Conservation (phyloP, 2,797 vertebrate species). For the Siniperca obscura region DNA sequence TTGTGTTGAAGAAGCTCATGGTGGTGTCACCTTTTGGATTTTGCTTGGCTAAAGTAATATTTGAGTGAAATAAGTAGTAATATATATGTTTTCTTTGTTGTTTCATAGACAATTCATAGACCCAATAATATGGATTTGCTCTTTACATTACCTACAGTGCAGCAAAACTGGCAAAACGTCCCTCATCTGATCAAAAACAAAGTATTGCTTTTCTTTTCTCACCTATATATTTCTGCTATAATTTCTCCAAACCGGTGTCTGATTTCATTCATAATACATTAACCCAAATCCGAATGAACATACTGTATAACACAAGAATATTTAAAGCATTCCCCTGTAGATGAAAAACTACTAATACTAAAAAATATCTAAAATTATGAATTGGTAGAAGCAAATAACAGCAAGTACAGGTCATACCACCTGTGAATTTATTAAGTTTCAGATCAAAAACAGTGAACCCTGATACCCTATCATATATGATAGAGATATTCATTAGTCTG, state of each 20-base stretch:
- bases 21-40: slow-evolving; percentile 27
- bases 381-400: background rate
- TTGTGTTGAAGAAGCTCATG: slow-evolving; percentile 6
- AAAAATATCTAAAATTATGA: background rate
- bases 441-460: background rate
- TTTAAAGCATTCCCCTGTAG: background rate
- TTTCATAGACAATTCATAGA: background rate
- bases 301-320: background rate
- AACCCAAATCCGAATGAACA: background rate
- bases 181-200: background rate
- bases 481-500: background rate
- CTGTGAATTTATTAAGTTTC: background rate
- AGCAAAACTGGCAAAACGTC: background rate
- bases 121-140: background rate
- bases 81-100: background rate
- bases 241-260: background rate
- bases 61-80: background rate
- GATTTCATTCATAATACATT: background rate
- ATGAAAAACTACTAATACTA: background rate
- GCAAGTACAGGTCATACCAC: background rate
- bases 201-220: background rate
- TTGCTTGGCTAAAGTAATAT: slow-evolving; percentile 1
- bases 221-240: background rate
- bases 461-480: background rate
- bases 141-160: background rate